phyloP scores from a whole-genome alignment of 2,888 invertebrate species.

The Petrophora chlorosata region DNA sequence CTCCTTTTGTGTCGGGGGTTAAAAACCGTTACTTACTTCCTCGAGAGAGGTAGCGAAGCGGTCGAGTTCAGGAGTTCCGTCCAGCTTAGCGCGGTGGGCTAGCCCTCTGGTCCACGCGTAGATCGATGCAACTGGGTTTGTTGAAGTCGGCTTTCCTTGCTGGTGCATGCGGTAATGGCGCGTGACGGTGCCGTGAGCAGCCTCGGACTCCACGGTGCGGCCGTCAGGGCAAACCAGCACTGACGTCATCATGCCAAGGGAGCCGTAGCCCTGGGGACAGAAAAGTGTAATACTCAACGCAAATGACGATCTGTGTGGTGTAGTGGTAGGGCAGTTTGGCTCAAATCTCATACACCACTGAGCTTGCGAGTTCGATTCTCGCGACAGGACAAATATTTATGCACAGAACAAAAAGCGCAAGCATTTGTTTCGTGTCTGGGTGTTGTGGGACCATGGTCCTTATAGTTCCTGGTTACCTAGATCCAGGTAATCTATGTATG shows the following conservation, averaged over 20 bases:
- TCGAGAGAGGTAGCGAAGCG: conserved; percentile 89
- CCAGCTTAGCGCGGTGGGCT: conserved; percentile 92
- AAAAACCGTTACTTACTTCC: conserved; percentile 79
- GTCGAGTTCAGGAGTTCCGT: conserved; percentile 89
- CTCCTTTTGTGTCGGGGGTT: too few species aligned
- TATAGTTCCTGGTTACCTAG: too few species aligned
- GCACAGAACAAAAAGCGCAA: too few species aligned
- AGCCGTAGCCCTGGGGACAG: conserved; percentile 86
- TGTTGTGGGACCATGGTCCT: too few species aligned
- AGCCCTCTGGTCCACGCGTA: conserved; percentile 96
- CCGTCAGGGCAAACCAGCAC: conserved; percentile 93
- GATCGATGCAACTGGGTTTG: conserved; percentile 95
- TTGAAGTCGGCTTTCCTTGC: conserved; percentile 93
- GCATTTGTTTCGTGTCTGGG: too few species aligned
- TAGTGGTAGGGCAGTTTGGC: too few species aligned
- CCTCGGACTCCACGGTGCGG: conserved; percentile 95
- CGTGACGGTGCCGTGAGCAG: conserved; percentile 96
- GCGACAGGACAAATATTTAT: too few species aligned
- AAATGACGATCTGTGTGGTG: too few species aligned
- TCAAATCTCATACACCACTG: too few species aligned
- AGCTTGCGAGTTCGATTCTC: too few species aligned
- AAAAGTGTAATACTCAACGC: not conserved
- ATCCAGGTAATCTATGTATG: too few species aligned
- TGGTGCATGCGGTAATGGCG: conserved; percentile 94
- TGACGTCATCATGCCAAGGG: conserved; percentile 95